These are phyloP conservation scores for Coregonus suidteri DNA, from an alignment of 2,797 vertebrate genomes.

Conservation along the genomic window DNA sequence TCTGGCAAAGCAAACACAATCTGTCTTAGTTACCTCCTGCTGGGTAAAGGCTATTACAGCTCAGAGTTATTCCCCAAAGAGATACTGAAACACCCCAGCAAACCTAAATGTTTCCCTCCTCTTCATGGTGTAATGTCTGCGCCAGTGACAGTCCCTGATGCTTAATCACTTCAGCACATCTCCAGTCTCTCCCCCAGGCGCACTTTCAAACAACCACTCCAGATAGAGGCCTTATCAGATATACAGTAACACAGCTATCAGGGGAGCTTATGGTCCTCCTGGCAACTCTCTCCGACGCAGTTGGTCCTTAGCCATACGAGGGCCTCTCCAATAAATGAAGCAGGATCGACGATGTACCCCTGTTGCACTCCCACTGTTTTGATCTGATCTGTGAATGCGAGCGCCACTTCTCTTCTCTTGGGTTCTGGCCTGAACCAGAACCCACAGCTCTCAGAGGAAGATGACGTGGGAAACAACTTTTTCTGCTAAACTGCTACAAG, in stretches of 20 bases:
- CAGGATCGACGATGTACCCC: slow-evolving; percentile 22
- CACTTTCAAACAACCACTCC: slow-evolving; percentile 19
- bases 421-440: neutral
- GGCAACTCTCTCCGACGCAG: slow-evolving; percentile 7
- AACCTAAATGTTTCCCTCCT: slow-evolving; percentile 1
- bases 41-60: slow-evolving; percentile 15
- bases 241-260: neutral
- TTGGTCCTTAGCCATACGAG: slow-evolving; percentile 11
- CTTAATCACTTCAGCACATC: slow-evolving; percentile 11
- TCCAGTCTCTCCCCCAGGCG: slow-evolving; percentile 3
- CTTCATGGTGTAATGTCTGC: neutral
- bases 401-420: neutral
- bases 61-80: neutral
- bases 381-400: neutral
- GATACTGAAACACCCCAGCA: slow-evolving; percentile 9
- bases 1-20: slow-evolving; percentile 18
- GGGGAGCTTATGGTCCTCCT: slow-evolving; percentile 12
- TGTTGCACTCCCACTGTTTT: slow-evolving; percentile 9
- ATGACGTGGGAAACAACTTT: neutral
- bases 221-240: neutral
- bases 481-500: neutral
- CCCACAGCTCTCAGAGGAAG: neutral
- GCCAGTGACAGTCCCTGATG: slow-evolving; percentile 4
- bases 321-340: slow-evolving; percentile 30
- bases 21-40: slow-evolving; percentile 10